These are phyloP conservation scores for Microctonus brassicae DNA, from an alignment of 2,888 invertebrate genomes.

Conservation along the genomic window DNA sequence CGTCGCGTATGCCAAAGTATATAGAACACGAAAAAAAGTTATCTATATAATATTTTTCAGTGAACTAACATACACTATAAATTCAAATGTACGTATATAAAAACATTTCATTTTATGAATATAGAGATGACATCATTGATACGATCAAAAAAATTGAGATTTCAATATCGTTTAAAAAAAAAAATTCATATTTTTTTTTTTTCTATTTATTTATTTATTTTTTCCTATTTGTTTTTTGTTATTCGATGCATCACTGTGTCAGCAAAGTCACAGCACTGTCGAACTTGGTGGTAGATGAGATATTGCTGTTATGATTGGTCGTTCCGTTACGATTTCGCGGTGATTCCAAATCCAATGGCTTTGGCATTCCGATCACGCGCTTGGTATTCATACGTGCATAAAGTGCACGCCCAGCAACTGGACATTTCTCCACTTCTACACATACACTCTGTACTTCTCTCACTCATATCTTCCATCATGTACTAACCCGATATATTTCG, in stretches of 20 bases:
- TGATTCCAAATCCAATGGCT: slow-evolving; percentile 28
- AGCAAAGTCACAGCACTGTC: not conserved
- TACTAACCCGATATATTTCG: not conserved
- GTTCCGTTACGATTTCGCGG: slow-evolving; percentile 26
- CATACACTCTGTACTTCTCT: slow-evolving; percentile 4
- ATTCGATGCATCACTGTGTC: not conserved
- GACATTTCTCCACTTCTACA: slow-evolving; percentile 25
- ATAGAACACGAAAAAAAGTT: not conserved
- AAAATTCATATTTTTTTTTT: slow-evolving; percentile 8
- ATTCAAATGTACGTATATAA: not conserved
- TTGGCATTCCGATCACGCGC: slow-evolving; percentile 55
- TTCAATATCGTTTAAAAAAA: not conserved
- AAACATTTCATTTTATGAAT: not conserved
- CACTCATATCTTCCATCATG: not conserved
- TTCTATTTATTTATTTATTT: not conserved
- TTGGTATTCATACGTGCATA: slow-evolving; percentile 59
- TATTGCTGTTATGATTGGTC: slow-evolving; percentile 28
- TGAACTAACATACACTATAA: not conserved
- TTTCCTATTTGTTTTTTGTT: not conserved
- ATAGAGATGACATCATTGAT: slow-evolving; percentile 6
- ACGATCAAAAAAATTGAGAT: not conserved
- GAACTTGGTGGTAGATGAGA: slow-evolving; percentile 13
- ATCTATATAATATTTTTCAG: too few relatives aligned
- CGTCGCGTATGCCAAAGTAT: not conserved
- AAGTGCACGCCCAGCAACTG: slow-evolving; percentile 51